Base-by-base conservation (phyloP, 92 coral and sea anemone genomes). In the Anthopleura xanthogrammica region DNA sequence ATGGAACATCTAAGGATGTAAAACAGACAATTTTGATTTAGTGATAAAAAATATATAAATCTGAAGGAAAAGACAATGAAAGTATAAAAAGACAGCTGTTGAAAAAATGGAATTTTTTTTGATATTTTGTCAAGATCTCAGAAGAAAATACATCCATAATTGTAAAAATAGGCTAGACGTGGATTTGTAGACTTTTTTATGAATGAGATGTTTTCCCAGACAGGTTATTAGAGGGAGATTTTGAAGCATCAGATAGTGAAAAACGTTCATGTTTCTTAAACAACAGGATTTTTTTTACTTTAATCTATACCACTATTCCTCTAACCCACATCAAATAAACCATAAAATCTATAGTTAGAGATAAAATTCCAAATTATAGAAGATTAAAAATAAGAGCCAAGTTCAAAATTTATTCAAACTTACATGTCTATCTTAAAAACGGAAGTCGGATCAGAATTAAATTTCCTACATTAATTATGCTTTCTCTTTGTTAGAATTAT, bases 371-470 rank as follows among this genome's bases (percentile, higher is more conserved):
- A 80, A 41, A 17, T 2, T 1, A 40, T 5, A 80, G 46, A 42
- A 70, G 43, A 64, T 48, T 29, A 68, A 71, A 52, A 7, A 52
- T 43, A 66, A 48, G 12, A 80, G 39, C 19, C 75, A 29, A 52
- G 20, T 56, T 79, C 29, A 23, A 55, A 36, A 80, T 46, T 66
- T 81, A 81, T 62, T 80, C 12, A 29, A 41, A 48, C 39, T 52
- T 36, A 46, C 41, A 52, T 14, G 82, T 36, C 75, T 41, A 71
- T 81, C 84, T 48, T 70, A 48, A 81, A 29, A 81, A 81, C 84
- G 84, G 84, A 81, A 81, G 84, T 81, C 43, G 23, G 64, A 17
- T 22, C 16, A 81, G 77, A 81, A 81, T 81, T 71, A 24, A 48
- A 48, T 70, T 81, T 50, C 84, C 77, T 77, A 13, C 48, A 62